Base-by-base conservation (phyloP, 2,888 invertebrate species). In the Villa cingulata region DNA sequence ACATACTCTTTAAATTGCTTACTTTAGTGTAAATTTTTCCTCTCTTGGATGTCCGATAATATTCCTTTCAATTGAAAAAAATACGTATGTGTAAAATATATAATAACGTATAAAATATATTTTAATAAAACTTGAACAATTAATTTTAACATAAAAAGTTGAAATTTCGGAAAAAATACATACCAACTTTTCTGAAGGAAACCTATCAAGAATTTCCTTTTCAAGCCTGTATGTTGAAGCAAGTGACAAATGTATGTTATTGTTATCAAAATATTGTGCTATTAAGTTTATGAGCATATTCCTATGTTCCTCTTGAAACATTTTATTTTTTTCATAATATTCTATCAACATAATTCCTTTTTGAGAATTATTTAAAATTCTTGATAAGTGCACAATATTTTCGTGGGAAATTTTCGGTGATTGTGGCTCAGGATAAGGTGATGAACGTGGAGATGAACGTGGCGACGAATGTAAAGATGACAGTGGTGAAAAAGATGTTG, bases 251-350 rank as follows among this genome's bases (percentile, higher is more conserved):
- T 52, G 41, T 9, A 50, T 17, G 19, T 36, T 32, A 45, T 46
- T 55, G 17, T 56, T 51, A 41, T 51, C 53, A 37, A 43, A 55
- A 42, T 46, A 51, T 36, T 48, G 38, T 7, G 51, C 50, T 42
- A 55, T 51, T 17, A 46, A 19, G 16, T 37, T 46, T 18, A 55
- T 46, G 40, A 55, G 37, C 14, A 39, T 37, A 29, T 40, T 46
- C 49, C 54, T 42, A 39, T 56, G 55, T 32, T 56, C 55, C 15
- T 56, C 54, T 38, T 56, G 43, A 40, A 56, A 55, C 42, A 50
- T 52, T n/a, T 39, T 19, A 42, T 48, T 50, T 48, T 51, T 53
- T 2, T 41, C 42, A 41, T 53, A 54, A 38, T 55, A 53, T 23
- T 40, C 14, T 9, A 18, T n/a, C 2, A 40, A 10, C 20, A 12